Percentiles rank a stretch among this genome's conserved stretches.
These are phyloP conservation scores for Chydorus sphaericus DNA, from an alignment of 2,888 invertebrate genomes.

Conservation along the genomic window DNA sequence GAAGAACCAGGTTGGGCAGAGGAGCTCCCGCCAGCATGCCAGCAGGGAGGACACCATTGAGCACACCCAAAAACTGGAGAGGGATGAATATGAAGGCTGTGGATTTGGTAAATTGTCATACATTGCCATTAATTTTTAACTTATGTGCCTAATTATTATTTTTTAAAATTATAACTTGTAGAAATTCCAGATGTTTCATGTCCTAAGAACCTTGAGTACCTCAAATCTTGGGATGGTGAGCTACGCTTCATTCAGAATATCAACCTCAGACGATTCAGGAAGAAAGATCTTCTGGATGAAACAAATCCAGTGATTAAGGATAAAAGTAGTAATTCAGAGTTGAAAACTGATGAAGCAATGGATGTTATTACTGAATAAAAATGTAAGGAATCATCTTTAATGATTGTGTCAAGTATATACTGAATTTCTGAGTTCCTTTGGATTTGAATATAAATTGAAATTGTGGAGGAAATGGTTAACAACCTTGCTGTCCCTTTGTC, in stretches of 20 bases:
- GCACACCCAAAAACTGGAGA: slow-evolving; percentile 56
- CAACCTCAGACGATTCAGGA: slow-evolving; percentile 8
- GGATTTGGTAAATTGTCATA: slow-evolving; percentile 40
- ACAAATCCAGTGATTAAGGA: too few relatives aligned
- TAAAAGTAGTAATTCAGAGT: too few relatives aligned
- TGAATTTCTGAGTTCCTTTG: too few relatives aligned
- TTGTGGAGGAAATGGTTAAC: too few relatives aligned
- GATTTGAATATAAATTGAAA: too few relatives aligned
- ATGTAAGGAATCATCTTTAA: too few relatives aligned
- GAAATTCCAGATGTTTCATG: slow-evolving; percentile 59
- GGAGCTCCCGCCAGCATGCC: slow-evolving; percentile 61
- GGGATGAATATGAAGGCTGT: slow-evolving; percentile 54
- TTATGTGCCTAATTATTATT: not conserved
- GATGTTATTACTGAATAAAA: too few relatives aligned
- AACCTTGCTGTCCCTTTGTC: too few relatives aligned
- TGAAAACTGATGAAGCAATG: too few relatives aligned
- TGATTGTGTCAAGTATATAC: too few relatives aligned
- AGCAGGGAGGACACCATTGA: slow-evolving; percentile 62
- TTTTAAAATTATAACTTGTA: slow-evolving; percentile 21
- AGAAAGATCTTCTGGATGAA: too few relatives aligned
- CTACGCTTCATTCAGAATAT: slow-evolving; percentile 48
- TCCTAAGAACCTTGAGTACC: slow-evolving; percentile 39
- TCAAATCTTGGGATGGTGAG: slow-evolving; percentile 52
- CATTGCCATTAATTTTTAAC: slow-evolving; percentile 9
- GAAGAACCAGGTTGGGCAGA: slow-evolving; percentile 59